A percentile compares a stretch with the other conserved stretches of the same genome.
Conservation (phyloP, 53 echinoderm and acorn worm genomes). For the Echinometra lucunter region DNA sequence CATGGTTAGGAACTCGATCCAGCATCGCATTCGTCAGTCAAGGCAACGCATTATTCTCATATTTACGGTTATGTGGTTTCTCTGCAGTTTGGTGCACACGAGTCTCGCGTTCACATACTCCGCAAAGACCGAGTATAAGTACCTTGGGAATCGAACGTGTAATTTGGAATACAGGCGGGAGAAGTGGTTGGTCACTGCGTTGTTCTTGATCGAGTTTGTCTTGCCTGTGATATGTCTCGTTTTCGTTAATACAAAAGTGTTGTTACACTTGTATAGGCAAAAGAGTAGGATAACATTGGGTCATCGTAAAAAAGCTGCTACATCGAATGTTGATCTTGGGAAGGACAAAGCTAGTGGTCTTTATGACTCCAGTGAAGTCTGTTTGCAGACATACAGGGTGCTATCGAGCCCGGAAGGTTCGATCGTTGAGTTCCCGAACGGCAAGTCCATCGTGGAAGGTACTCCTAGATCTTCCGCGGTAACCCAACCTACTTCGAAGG, state of each 20-base stretch:
- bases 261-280: background rate
- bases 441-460: background rate
- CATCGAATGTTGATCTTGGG: background rate
- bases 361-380: background rate
- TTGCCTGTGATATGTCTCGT: background rate
- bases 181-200: background rate
- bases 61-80: background rate
- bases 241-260: background rate
- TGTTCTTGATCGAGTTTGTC: slow-evolving; percentile 29
- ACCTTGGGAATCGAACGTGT: background rate
- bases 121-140: background rate
- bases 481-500: background rate
- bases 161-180: slow-evolving; percentile 35
- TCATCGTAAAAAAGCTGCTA: background rate
- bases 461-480: background rate
- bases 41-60: background rate
- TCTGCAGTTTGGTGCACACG: slow-evolving; percentile 8
- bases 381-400: background rate
- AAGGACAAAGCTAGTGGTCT: slow-evolving; percentile 39
- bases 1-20: background rate
- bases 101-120: background rate
- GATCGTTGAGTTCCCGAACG: background rate
- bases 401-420: background rate
- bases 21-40: background rate
- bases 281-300: background rate